These are phyloP conservation scores for Microtus montanus DNA, from an alignment of 2,113 vertebrate species.

Conservation along the genomic window DNA sequence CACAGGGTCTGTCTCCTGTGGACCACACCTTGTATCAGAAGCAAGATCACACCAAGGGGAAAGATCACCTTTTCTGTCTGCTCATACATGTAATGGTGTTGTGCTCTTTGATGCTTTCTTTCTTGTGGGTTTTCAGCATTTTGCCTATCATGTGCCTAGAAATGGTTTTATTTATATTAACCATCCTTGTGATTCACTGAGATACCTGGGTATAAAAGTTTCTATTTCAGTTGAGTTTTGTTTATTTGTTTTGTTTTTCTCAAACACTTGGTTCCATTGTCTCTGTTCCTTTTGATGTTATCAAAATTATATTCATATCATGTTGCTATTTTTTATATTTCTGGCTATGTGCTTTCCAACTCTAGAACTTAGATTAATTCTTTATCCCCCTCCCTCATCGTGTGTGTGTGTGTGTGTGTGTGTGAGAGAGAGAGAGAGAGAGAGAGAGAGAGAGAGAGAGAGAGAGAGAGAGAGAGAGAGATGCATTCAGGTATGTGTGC, in stretches of 20 bases:
- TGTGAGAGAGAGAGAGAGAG: too few species aligned
- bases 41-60: not conserved
- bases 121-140: conserved; percentile 18
- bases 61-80: not conserved
- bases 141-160: not conserved
- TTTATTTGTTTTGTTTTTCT: not conserved
- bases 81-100: not conserved
- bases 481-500: not conserved
- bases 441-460: too few species aligned
- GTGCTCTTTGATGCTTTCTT: not conserved
- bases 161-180: conserved; percentile 26
- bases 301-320: not conserved
- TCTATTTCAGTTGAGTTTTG: not conserved
- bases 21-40: not conserved
- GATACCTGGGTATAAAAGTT: not conserved
- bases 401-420: not conserved
- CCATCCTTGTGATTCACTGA: not conserved
- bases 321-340: conserved; percentile 30
- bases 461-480: too few species aligned
- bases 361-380: not conserved
- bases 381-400: not conserved
- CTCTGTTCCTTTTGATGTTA: not conserved
- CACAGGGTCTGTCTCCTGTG: not conserved
- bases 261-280: not conserved
- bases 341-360: conserved; percentile 25